Base-by-base conservation (phyloP, 2,888 invertebrate genomes). In the Pinctada fucata region DNA sequence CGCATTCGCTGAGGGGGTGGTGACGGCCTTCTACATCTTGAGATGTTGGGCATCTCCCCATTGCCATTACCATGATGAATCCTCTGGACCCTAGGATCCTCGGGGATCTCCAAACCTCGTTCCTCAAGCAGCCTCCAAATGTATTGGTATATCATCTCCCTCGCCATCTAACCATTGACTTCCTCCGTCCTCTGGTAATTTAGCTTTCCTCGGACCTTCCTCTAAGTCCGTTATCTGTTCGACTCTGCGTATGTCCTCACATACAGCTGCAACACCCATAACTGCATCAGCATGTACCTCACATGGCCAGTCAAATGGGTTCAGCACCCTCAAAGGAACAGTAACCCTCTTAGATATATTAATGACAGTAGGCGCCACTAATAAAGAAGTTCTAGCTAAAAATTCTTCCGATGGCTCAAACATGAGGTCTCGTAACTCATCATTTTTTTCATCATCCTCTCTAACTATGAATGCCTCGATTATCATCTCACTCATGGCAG, bases 381-480 rank as follows among this genome's bases (percentile, higher is more conserved):
- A 45, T 3, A 72, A 63, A 2, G 31, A 52, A 72, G 16, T 49
- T 45, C 50, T 72, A 16, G 52, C 72, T 58, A 50, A 13, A 72
- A 72, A 51, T 31, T 72, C 13, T 16, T 50, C 45, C 45, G 8
- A 58, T 51, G 72, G 58, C 58, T 72, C 63, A 58, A 72, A 45
- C 10, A 72, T 47, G 16, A 72, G 58, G 5, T 67, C 67, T 67
- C 3, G 16, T 48, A 69, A 10, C 0, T 72, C 16, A 45, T 52
- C 72, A 52, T 13, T 3, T 16, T 3, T 13, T 3, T 58, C 72
- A 49, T 72, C 58, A 31, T 58, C 31, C 16, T 52, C 50, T 31
- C 72, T 50, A 52, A 49, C 47, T 5, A 72, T 16, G 16, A 72
- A 72, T 58, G 45, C 45, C 45, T 72, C 6, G 31, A 72, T 72